Conservation (phyloP, 2,888 invertebrate species). For the Acleris holmiana region DNA sequence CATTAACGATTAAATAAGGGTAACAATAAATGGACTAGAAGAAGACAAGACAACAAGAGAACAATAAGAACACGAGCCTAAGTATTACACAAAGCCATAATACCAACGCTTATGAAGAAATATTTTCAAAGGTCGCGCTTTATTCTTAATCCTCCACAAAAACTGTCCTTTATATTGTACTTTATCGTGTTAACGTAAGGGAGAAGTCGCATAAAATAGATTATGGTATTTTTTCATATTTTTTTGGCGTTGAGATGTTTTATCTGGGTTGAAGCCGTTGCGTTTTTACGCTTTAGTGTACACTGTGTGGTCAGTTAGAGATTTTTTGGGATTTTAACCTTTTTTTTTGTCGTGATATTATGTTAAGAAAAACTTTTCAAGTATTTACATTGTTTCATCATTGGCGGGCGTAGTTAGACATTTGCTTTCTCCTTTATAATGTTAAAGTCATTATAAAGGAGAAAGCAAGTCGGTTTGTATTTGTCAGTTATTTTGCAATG, state of each 20-base stretch:
- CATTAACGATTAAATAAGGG: constrained; percentile 13
- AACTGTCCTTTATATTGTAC: constrained; percentile 37
- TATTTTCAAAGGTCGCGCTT: constrained; percentile 35
- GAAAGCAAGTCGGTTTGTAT: too few species aligned
- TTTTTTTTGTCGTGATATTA: too few species aligned
- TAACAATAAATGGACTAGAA: constrained; percentile 11
- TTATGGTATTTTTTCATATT: constrained; percentile 30
- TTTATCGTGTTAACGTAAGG: constrained; percentile 36
- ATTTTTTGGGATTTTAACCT: too few species aligned
- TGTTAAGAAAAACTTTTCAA: too few species aligned
- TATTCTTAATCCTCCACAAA: constrained; percentile 36
- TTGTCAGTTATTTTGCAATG: too few species aligned
- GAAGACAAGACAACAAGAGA: constrained; percentile 33
- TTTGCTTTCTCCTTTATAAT: too few species aligned
- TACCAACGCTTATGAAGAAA: constrained; percentile 36
- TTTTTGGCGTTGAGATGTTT: constrained; percentile 18
- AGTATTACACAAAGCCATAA: constrained; percentile 35
- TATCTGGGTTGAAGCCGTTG: constrained; percentile 7
- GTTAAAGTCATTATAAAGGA: too few species aligned
- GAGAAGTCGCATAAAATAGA: constrained; percentile 32
- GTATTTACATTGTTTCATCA: too few species aligned
- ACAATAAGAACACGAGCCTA: constrained; percentile 30
- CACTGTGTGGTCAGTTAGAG: too few species aligned
- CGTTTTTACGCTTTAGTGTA: neutral
- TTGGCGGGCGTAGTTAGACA: too few species aligned